Conservation (phyloP, 2,888 invertebrate genomes). For the Drosophila borealis region DNA sequence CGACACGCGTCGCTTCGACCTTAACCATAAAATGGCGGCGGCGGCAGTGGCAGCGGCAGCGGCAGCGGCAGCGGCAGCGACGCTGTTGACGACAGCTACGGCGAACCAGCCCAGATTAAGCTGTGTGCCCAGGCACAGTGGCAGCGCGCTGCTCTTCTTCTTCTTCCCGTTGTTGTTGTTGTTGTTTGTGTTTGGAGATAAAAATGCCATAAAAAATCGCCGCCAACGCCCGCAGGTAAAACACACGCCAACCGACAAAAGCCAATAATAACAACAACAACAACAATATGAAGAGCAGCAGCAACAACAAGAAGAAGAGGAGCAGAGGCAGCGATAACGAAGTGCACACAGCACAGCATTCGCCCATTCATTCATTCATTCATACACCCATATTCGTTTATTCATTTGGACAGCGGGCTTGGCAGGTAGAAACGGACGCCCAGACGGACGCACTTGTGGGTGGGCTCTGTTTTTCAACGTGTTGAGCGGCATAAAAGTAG, state of each 20-base stretch:
- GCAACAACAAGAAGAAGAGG: constrained; percentile 24
- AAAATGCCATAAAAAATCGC: constrained; percentile 73
- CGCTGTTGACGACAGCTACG: constrained; percentile 17
- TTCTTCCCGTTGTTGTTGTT: constrained; percentile 7
- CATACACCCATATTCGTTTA: constrained; percentile 41
- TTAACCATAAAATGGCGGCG: constrained; percentile 75
- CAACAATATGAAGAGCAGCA: constrained; percentile 7
- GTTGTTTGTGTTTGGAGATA: constrained; percentile 46
- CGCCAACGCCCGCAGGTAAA: constrained; percentile 68
- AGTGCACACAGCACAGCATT: constrained; percentile 68
- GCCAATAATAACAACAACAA: constrained; percentile 48
- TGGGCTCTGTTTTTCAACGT: constrained; percentile 62
- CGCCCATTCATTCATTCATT: constrained; percentile 67
- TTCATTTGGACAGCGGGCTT: constrained; percentile 46
- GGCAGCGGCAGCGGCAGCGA: constrained; percentile 15
- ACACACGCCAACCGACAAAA: constrained; percentile 61
- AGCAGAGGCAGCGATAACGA: constrained; percentile 38
- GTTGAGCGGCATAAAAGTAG: constrained; percentile 39
- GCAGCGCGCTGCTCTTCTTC: constrained; percentile 29
- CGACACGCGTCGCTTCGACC: constrained; percentile 45
- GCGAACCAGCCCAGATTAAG: constrained; percentile 46
- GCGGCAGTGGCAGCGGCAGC: constrained; percentile 43
- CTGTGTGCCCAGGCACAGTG: constrained; percentile 46
- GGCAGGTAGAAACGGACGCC: constrained; percentile 52
- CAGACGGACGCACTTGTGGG: constrained; percentile 70